These are phyloP conservation scores for Drosophila fulvimacula DNA, from an alignment of 2,888 invertebrate genomes.

Conservation along the genomic window DNA sequence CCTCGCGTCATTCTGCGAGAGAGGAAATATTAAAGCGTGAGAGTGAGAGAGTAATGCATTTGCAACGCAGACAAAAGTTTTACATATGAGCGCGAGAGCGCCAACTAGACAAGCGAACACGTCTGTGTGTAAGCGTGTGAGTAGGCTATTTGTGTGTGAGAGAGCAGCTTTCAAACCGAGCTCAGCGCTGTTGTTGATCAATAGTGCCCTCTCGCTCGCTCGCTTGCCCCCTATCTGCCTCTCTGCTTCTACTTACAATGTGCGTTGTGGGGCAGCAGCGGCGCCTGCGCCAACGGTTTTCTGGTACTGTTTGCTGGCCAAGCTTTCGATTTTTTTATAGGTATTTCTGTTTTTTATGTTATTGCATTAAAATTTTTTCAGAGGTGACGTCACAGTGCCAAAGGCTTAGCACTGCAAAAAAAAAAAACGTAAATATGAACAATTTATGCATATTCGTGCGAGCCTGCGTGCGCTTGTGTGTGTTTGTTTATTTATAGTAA, in stretches of 20 bases:
- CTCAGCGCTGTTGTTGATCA: constrained; percentile 27
- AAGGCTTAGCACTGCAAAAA: constrained; percentile 13
- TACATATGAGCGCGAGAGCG: constrained; percentile 22
- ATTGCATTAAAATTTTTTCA: constrained; percentile 28
- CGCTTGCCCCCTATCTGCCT: constrained; percentile 4
- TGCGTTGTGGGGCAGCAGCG: constrained; percentile 14
- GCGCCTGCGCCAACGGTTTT: constrained; percentile 32
- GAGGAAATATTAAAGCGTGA: constrained; percentile 10
- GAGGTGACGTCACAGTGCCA: constrained; percentile 34
- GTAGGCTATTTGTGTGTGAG: constrained; percentile 7
- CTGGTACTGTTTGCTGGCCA: constrained; percentile 25
- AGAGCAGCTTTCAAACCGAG: constrained; percentile 35
- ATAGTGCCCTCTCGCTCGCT: constrained; percentile 20
- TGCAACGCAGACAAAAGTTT: not conserved
- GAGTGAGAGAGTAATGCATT: constrained; percentile 2
- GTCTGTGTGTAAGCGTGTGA: constrained; percentile 3
- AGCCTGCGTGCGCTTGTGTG: constrained; percentile 9
- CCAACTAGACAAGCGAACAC: constrained; percentile 24
- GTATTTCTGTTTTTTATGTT: constrained; percentile 16
- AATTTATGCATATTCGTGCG: constrained; percentile 11
- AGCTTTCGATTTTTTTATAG: constrained; percentile 43
- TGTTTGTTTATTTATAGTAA: constrained; percentile 26
- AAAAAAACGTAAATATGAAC: constrained; percentile 11
- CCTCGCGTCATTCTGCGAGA: constrained; percentile 46
- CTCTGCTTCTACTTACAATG: constrained; percentile 9